phyloP scores from a whole-genome alignment of 2,888 invertebrate genomes.

The Lagria hirta region DNA sequence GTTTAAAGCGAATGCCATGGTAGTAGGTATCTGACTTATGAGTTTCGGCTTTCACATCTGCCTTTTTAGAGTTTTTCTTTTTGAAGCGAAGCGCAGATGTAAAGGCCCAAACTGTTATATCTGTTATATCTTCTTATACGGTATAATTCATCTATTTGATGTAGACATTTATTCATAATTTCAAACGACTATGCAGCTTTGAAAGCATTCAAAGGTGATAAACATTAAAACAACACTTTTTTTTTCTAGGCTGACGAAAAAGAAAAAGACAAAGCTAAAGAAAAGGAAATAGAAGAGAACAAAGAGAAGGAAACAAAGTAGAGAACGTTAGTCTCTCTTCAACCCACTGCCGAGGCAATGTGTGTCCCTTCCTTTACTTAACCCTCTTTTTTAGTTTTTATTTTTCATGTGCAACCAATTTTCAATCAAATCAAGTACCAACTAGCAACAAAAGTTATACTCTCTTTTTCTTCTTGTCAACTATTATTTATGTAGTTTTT shows the following conservation, averaged over 20 bases:
- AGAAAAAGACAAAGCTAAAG: conserved; percentile 64
- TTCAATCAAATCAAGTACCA: conserved; percentile 18
- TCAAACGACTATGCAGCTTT: too few species aligned
- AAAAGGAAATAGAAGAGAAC: conserved; percentile 68
- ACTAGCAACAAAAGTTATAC: conserved; percentile 25
- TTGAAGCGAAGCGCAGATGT: too few species aligned
- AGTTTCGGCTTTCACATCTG: too few species aligned
- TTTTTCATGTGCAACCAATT: conserved; percentile 50
- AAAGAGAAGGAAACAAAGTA: conserved; percentile 65
- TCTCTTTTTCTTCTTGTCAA: too few species aligned
- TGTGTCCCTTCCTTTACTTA: conserved; percentile 32
- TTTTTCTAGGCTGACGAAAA: conserved; percentile 73
- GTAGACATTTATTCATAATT: too few species aligned
- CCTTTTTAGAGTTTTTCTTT: too few species aligned
- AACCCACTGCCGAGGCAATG: conserved; percentile 47
- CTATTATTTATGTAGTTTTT: conserved; percentile 49
- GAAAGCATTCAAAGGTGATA: not conserved
- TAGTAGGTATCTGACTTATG: too few species aligned
- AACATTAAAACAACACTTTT: conserved; percentile 7
- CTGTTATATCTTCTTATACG: too few species aligned
- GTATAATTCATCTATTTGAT: too few species aligned
- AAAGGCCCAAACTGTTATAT: too few species aligned
- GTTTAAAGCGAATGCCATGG: too few species aligned
- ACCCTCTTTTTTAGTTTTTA: conserved; percentile 40
- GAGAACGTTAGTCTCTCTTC: conserved; percentile 38